Evolutionary conservation across 2,797 vertebrate genomes (phyloP).

Genomic region (Percopsis omiscomaycus): DNA sequence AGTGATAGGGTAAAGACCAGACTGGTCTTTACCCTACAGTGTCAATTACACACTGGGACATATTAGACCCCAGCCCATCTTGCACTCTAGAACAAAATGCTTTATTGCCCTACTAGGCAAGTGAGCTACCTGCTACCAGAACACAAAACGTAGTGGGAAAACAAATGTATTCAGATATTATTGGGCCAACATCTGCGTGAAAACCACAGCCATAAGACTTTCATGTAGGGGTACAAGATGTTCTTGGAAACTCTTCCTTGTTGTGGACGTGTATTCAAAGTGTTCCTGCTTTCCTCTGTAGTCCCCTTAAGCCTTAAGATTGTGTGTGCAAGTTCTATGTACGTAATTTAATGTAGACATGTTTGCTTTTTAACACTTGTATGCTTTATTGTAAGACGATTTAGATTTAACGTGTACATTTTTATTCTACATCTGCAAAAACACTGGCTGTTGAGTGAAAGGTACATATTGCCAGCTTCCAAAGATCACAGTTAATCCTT

Average conservation of each 20-base stretch:
- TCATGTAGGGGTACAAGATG: conserved; percentile 1
- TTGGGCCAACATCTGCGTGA: background rate
- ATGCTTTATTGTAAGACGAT: background rate
- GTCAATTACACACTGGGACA: too few species aligned
- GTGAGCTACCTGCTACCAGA: too few species aligned
- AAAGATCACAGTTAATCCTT: background rate
- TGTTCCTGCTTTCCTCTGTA: background rate
- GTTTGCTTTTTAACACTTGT: background rate
- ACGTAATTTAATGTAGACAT: conserved; percentile 1
- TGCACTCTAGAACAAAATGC: too few species aligned
- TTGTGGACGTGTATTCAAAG: background rate
- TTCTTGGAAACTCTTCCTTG: background rate
- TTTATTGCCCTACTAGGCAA: too few species aligned
- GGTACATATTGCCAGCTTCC: background rate
- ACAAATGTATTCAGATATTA: background rate
- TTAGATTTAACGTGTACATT: background rate
- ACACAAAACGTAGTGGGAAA: too few species aligned
- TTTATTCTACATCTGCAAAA: background rate
- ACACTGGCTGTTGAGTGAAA: background rate
- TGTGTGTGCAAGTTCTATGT: background rate
- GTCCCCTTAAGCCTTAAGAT: conserved; percentile 20
- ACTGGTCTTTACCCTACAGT: too few species aligned
- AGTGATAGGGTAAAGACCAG: too few species aligned
- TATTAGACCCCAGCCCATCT: too few species aligned
- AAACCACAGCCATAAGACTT: background rate